Evolutionary conservation across 2,888 invertebrate genomes (phyloP).

Genomic region (Eilema caniola): DNA sequence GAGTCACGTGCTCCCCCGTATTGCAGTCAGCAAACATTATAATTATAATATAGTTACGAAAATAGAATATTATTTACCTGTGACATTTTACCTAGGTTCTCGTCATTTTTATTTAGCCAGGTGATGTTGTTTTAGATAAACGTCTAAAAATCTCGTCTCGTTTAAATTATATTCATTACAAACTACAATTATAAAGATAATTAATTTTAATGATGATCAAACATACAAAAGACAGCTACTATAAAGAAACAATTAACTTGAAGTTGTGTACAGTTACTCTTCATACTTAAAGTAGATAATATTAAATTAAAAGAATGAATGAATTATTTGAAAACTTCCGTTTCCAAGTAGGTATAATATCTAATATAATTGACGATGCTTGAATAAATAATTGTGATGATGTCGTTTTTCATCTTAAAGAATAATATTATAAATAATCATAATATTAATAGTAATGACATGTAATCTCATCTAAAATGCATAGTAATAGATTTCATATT

Average conservation of each 20-base stretch:
- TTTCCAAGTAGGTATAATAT: not conserved
- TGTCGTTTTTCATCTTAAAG: not conserved
- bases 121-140: not conserved
- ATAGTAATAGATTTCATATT: not conserved
- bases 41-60: not conserved
- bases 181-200: not conserved
- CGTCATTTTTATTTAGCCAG: not conserved
- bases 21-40: not conserved
- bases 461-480: not conserved
- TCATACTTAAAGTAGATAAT: not conserved
- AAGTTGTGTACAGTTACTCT: not conserved
- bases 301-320: not conserved
- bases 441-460: not conserved
- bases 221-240: not conserved
- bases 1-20: not conserved
- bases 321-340: conserved; percentile 1
- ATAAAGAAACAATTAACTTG: not conserved
- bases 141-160: not conserved
- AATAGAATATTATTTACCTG: not conserved
- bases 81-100: not conserved
- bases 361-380: not conserved
- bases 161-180: not conserved
- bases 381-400: not conserved
- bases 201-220: not conserved
- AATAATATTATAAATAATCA: no score